Conservation (phyloP, 1,140 invertebrate genomes). For the Nilaparvata lugens region DNA sequence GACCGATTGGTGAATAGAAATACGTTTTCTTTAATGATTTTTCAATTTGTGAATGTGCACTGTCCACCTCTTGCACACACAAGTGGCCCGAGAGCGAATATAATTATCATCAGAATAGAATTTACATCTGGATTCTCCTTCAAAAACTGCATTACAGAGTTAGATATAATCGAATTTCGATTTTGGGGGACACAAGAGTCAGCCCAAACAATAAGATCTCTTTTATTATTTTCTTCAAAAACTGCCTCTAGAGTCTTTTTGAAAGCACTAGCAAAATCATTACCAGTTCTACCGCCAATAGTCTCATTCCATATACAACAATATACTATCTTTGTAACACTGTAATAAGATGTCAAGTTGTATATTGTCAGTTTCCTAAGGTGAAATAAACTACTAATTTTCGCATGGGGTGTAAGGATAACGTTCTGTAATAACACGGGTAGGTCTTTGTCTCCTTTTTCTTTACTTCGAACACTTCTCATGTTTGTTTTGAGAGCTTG, state of each 20-base stretch:
- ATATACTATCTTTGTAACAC: slow-evolving; percentile 22
- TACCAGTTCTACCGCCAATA: slow-evolving; percentile 22
- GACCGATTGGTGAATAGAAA: slow-evolving; percentile 21
- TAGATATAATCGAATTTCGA: slow-evolving; percentile 26
- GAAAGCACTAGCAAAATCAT: slow-evolving; percentile 27
- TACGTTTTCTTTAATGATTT: slow-evolving; percentile 19
- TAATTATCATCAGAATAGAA: slow-evolving; percentile 26
- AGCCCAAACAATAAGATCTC: slow-evolving; percentile 23
- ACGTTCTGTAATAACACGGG: slow-evolving; percentile 5
- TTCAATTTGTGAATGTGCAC: slow-evolving; percentile 27
- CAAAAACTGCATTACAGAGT: slow-evolving; percentile 23
- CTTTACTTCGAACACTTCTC: slow-evolving; percentile 4
- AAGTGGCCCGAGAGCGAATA: slow-evolving; percentile 28
- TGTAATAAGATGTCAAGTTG: slow-evolving; percentile 25
- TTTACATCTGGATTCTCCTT: slow-evolving; percentile 17
- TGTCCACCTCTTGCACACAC: slow-evolving; percentile 28
- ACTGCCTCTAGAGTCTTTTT: slow-evolving; percentile 22
- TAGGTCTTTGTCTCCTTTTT: neutral
- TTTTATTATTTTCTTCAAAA: slow-evolving; percentile 18
- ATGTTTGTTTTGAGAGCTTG: slow-evolving; percentile 4
- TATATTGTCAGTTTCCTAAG: slow-evolving; percentile 26
- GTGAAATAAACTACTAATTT: slow-evolving; percentile 5
- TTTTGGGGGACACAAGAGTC: slow-evolving; percentile 29
- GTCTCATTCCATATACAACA: slow-evolving; percentile 25
- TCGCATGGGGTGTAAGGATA: slow-evolving; percentile 9